Evolutionary conservation across 2,797 vertebrate species (phyloP).

Genomic region (Sebastes minor): DNA sequence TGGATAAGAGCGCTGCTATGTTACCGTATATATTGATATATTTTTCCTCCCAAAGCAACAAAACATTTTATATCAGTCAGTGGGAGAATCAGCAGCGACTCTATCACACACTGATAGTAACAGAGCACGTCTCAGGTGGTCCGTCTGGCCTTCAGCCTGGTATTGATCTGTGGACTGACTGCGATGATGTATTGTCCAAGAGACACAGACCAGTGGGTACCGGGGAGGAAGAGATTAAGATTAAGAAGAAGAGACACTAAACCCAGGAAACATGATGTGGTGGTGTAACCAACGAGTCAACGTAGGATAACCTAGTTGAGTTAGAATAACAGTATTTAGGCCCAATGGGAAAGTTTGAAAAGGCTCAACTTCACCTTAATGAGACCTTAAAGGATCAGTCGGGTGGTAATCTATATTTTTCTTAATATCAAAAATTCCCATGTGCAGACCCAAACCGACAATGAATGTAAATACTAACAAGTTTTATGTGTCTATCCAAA

Average conservation of each 20-base stretch:
- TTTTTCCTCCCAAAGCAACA: not conserved
- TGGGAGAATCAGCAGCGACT: not conserved
- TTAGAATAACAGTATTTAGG: not conserved
- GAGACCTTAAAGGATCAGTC: not conserved
- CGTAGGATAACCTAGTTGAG: not conserved
- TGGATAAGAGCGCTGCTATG: not conserved
- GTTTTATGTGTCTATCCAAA: no score
- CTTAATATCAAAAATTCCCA: no score
- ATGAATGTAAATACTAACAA: no score
- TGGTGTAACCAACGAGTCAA: not conserved
- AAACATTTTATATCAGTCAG: not conserved
- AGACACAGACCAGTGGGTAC: not conserved
- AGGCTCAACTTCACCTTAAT: not conserved
- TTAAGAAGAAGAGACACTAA: not conserved
- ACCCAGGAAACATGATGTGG: not conserved
- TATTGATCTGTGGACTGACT: not conserved
- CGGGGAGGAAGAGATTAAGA: conserved; percentile 17
- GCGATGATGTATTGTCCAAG: not conserved
- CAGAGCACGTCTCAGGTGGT: not conserved
- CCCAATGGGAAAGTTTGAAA: not conserved
- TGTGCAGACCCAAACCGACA: no score
- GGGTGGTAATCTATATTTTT: no score
- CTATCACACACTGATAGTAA: not conserved
- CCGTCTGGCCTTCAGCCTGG: not conserved
- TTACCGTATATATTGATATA: not conserved